Evolutionary conservation across 2,888 invertebrate genomes (phyloP).

Genomic region (Pilophorus perplexus): DNA sequence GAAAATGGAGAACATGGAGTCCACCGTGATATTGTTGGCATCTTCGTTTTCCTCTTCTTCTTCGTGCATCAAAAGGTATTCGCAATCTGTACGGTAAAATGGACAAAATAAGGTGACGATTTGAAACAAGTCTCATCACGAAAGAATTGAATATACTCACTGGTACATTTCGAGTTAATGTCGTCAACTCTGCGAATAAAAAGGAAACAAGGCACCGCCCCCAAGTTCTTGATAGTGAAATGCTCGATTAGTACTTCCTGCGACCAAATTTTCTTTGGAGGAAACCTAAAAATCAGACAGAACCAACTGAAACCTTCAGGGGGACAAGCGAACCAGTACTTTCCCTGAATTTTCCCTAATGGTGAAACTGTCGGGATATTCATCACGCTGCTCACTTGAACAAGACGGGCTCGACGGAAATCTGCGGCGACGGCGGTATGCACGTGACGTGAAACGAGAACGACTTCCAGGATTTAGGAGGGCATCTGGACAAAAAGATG

Average conservation of each 20-base stretch:
- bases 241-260: slow-evolving; percentile 5
- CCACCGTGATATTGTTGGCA: background rate
- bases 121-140: no score
- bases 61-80: background rate
- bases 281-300: slow-evolving; percentile 14
- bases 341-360: no score
- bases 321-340: no score
- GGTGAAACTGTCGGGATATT: no score
- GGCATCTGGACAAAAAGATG: slow-evolving; percentile 24
- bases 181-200: slow-evolving; percentile 9
- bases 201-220: slow-evolving; percentile 13
- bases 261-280: slow-evolving; percentile 28
- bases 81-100: slow-evolving; percentile 15
- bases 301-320: no score
- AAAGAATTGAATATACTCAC: no score
- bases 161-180: no score
- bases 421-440: slow-evolving; percentile 17
- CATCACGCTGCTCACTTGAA: slow-evolving; percentile 34
- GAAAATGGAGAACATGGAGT: slow-evolving; percentile 28
- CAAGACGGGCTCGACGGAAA: slow-evolving; percentile 17
- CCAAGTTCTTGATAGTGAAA: slow-evolving; percentile 25
- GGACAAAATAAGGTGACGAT: no score
- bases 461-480: slow-evolving; percentile 23
- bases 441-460: slow-evolving; percentile 34
- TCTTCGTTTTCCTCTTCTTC: slow-evolving; percentile 3